phyloP scores from a whole-genome alignment of 2,888 invertebrate genomes.

The Spisula subtruncata region DNA sequence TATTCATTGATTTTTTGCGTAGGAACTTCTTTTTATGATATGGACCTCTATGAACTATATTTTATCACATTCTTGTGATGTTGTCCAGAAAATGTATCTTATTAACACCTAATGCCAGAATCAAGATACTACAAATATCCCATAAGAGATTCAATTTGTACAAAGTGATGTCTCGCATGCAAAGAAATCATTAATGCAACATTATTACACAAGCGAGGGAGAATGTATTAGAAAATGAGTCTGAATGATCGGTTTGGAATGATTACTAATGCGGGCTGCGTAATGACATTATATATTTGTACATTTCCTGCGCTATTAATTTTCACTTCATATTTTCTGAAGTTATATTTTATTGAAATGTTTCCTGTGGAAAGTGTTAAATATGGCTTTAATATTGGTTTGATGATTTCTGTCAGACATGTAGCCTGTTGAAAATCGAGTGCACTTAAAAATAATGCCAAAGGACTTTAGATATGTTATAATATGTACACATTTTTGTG shows the following conservation, averaged over 20 bases:
- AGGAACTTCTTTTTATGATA: not conserved
- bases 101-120: not conserved
- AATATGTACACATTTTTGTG: no score
- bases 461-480: no score
- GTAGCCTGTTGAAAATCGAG: not conserved
- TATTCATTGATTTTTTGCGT: no score
- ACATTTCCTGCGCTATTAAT: constrained; percentile 5
- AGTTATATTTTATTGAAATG: not conserved
- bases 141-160: constrained; percentile 24
- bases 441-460: no score
- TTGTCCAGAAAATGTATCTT: not conserved
- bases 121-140: constrained; percentile 16
- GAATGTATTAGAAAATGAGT: not conserved
- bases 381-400: constrained; percentile 2
- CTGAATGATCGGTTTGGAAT: constrained; percentile 11
- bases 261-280: not conserved
- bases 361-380: not conserved
- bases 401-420: not conserved
- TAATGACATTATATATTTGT: constrained; percentile 15
- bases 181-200: constrained; percentile 24
- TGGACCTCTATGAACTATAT: not conserved
- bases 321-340: not conserved
- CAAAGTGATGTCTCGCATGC: constrained; percentile 5
- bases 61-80: not conserved
- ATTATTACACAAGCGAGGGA: not conserved